These are phyloP conservation scores for Drosophila multiciliata DNA, from an alignment of 2,888 invertebrate genomes.

Conservation along the genomic window DNA sequence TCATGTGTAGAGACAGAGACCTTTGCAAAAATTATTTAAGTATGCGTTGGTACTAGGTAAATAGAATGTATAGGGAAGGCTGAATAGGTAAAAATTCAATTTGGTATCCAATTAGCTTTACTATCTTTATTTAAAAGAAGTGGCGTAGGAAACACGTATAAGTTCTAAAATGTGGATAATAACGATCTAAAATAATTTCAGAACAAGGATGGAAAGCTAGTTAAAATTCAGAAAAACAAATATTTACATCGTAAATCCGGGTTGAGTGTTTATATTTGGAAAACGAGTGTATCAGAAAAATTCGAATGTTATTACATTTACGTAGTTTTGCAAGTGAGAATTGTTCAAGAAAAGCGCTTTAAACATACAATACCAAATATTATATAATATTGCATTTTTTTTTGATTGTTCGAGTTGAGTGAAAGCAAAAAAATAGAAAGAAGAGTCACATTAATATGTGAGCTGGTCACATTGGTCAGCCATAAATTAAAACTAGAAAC, in stretches of 20 bases:
- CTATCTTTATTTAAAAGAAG: not conserved
- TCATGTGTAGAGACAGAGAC: not conserved
- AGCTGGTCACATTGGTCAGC: constrained; percentile 40
- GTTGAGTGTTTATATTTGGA: not conserved
- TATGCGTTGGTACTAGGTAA: not conserved
- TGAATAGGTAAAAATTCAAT: not conserved
- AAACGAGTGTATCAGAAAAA: not conserved
- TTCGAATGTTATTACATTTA: not conserved
- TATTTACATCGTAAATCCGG: not conserved
- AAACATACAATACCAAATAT: not conserved
- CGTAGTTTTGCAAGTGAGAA: not conserved
- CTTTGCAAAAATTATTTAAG: not conserved
- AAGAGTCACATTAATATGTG: constrained; percentile 19
- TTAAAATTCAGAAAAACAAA: not conserved
- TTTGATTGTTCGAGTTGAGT: not conserved
- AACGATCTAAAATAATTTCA: too few species aligned
- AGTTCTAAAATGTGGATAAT: not conserved
- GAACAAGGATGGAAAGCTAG: not conserved
- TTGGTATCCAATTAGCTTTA: not conserved
- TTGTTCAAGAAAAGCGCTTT: not conserved
- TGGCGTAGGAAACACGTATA: not conserved
- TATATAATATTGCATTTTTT: not conserved
- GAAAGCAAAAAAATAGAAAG: constrained; percentile 1
- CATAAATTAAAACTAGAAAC: constrained; percentile 71
- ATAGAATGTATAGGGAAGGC: not conserved